phyloP scores from a whole-genome alignment of 2,797 vertebrate genomes.

The Artibeus lituratus region DNA sequence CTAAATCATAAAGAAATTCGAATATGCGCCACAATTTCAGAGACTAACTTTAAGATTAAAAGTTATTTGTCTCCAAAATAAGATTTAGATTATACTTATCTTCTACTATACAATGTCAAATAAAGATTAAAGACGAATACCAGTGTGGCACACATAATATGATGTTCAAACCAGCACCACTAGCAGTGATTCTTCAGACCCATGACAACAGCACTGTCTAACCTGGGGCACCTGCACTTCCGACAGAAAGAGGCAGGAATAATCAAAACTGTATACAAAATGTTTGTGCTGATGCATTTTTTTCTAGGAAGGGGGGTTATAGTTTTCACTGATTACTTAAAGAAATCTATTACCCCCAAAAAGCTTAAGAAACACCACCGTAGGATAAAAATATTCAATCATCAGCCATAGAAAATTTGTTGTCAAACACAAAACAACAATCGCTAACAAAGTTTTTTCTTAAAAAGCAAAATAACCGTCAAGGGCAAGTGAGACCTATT shows the following conservation, averaged over 20 bases:
- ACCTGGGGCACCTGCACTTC: background rate
- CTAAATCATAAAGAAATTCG: background rate
- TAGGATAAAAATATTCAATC: background rate
- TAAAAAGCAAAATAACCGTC: background rate
- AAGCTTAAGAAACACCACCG: background rate
- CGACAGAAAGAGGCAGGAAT: background rate
- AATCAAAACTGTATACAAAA: background rate
- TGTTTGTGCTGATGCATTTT: background rate
- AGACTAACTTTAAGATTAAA: slow-evolving; percentile 16
- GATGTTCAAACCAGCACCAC: background rate
- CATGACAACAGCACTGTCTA: background rate
- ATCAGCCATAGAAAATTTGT: slow-evolving; percentile 24
- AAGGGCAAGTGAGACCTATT: background rate
- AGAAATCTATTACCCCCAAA: background rate
- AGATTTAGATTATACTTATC: slow-evolving; percentile 10
- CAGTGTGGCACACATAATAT: background rate
- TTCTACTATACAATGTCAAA: background rate
- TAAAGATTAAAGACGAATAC: background rate
- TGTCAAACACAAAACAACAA: slow-evolving; percentile 28
- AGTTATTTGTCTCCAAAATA: slow-evolving; percentile 12
- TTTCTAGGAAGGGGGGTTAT: background rate
- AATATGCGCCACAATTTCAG: slow-evolving; percentile 2
- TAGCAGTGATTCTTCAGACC: background rate
- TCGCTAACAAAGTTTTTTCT: slow-evolving; percentile 15
- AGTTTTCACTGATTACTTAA: background rate